Percentiles rank a stretch among this genome's conserved stretches.
Conservation (phyloP, 2,888 invertebrate species). For the Carterocephalus palaemon region DNA sequence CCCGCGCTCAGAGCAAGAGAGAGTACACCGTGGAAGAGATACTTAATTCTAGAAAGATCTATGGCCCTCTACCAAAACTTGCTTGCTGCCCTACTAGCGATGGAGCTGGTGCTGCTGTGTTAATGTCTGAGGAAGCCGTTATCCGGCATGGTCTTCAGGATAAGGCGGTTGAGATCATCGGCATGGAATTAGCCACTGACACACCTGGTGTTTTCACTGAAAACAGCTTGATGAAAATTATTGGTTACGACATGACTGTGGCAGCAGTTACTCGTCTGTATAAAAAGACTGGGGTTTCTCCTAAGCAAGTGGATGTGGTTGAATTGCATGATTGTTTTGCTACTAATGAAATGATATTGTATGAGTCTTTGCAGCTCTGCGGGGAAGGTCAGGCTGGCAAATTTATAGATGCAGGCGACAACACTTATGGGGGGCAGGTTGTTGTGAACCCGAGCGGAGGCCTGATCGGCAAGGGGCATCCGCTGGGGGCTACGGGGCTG, state of each 20-base stretch:
- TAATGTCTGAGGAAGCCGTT: conserved; percentile 96
- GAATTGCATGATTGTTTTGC: conserved; percentile 99
- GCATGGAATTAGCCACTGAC: conserved; percentile 98
- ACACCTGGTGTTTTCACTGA: conserved; percentile 90
- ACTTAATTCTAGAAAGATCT: conserved; percentile 90
- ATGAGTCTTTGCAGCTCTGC: conserved; percentile 97
- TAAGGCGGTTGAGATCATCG: conserved; percentile 95
- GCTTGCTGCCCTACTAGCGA: conserved; percentile 99
- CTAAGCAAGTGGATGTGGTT: conserved; percentile 93
- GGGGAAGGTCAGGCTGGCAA: conserved; percentile 93
- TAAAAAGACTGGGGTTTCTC: conserved; percentile 84
- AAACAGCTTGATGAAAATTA: conserved; percentile 85
- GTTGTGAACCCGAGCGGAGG: conserved; percentile 99
- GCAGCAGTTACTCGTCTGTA: conserved; percentile 88
- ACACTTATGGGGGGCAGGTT: conserved; percentile 97
- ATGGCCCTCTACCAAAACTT: conserved; percentile 95
- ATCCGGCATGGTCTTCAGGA: conserved; percentile 87
- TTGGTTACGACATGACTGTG: conserved; percentile 96
- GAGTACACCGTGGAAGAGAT: conserved; percentile 96
- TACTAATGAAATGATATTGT: conserved; percentile 97
- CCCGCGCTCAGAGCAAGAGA: conserved; percentile 96
- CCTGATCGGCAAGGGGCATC: conserved; percentile 99
- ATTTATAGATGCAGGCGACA: conserved; percentile 95
- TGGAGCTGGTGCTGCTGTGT: conserved; percentile 95
- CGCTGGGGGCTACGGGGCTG: conserved; percentile 95